These are phyloP conservation scores for Macrochelys suwanniensis DNA, from an alignment of 2,797 vertebrate species.

Conservation along the genomic window DNA sequence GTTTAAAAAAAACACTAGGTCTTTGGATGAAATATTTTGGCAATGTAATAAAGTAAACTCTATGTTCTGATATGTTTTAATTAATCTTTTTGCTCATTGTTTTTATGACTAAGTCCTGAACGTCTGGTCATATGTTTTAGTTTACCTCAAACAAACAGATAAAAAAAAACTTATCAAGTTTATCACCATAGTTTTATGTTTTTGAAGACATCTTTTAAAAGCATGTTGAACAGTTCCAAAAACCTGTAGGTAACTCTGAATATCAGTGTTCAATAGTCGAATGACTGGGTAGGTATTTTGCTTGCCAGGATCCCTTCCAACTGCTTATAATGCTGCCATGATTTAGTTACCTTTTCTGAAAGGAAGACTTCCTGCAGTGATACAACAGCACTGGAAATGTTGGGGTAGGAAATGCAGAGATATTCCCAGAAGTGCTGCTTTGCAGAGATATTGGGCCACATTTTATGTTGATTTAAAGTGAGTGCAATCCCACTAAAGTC, in stretches of 20 bases:
- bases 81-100: not conserved
- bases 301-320: not conserved
- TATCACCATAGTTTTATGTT: not conserved
- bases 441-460: constrained; percentile 30
- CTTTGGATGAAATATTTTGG: not conserved
- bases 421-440: constrained; percentile 55
- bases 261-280: not conserved
- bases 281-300: not conserved
- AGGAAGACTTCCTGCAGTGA: constrained; percentile 1
- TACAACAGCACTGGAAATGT: not conserved
- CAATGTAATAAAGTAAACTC: not conserved
- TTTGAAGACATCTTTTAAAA: not conserved
- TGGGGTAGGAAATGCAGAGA: constrained; percentile 18
- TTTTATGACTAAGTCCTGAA: constrained; percentile 7
- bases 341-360: constrained; percentile 33
- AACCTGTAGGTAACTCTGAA: not conserved
- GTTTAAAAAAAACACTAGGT: not conserved
- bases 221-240: not conserved
- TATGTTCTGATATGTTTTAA: constrained; percentile 8
- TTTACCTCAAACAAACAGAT: not conserved
- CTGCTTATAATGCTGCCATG: not conserved
- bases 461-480: constrained; percentile 30
- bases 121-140: not conserved
- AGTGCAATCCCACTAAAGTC: not conserved
- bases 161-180: not conserved